A percentile compares a stretch with the other conserved stretches of the same genome.
phyloP scores from a whole-genome alignment of 2,888 invertebrate genomes.

The Drosophila lacicola region DNA sequence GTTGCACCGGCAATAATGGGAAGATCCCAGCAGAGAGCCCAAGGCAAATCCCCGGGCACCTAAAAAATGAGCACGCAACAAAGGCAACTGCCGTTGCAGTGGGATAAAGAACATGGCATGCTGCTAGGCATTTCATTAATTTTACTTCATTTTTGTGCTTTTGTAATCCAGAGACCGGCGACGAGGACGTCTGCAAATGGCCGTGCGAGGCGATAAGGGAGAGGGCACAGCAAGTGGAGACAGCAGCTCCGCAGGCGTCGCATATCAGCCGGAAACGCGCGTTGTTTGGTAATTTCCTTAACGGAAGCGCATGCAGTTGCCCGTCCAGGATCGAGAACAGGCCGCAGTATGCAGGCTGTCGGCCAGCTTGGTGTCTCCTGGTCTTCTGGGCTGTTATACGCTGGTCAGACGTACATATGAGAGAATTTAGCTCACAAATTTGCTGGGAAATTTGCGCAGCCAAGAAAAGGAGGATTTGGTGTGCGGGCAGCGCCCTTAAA shows the following conservation, averaged over 20 bases:
- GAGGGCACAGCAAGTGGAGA: constrained; percentile 1
- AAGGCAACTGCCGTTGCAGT: constrained; percentile 7
- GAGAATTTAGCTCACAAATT: constrained; percentile 49
- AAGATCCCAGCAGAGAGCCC: neutral
- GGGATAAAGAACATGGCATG: constrained; percentile 50
- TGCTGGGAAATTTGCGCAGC: constrained; percentile 52
- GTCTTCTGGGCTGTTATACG: constrained; percentile 3
- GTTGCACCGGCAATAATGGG: neutral
- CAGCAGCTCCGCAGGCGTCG: constrained; percentile 61
- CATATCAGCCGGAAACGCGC: constrained; percentile 75
- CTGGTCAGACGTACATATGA: constrained; percentile 22
- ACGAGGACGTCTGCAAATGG: constrained; percentile 48
- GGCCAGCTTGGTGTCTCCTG: constrained; percentile 18
- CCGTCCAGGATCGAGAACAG: constrained; percentile 35
- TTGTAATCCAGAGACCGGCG: constrained; percentile 37
- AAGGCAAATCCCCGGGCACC: constrained; percentile 7
- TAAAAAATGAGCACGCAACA: constrained; percentile 31
- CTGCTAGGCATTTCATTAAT: constrained; percentile 73
- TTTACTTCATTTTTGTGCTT: constrained; percentile 56
- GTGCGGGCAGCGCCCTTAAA: constrained; percentile 34
- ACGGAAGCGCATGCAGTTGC: constrained; percentile 73
- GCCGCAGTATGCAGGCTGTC: constrained; percentile 15
- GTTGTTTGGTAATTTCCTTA: constrained; percentile 78
- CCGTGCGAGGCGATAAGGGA: constrained; percentile 2
- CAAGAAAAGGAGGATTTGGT: constrained; percentile 36